phyloP scores from a whole-genome alignment of 2,888 invertebrate species.

The Argyresthia goedartella region DNA sequence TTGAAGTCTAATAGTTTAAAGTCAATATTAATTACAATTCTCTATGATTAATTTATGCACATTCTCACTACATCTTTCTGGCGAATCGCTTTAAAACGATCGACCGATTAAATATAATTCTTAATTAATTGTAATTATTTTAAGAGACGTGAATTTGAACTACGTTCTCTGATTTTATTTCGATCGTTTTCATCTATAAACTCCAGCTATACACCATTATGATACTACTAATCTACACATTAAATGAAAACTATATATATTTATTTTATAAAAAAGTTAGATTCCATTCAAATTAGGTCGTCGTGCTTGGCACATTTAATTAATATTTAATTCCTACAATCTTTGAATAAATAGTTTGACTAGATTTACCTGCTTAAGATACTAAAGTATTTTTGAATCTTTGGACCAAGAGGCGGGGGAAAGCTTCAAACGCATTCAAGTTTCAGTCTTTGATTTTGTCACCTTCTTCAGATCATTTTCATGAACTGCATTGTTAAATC shows the following conservation, averaged over 20 bases:
- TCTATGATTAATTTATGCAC: too few relatives aligned
- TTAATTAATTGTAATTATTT: background rate
- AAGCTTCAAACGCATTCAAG: conserved; percentile 13
- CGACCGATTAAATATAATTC: conserved; percentile 9
- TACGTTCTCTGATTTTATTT: too few relatives aligned
- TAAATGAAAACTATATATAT: too few relatives aligned
- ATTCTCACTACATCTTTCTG: conserved; percentile 49
- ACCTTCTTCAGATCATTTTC: conserved; percentile 23
- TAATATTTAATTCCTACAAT: conserved; percentile 15
- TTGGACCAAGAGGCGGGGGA: conserved; percentile 1
- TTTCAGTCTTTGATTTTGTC: conserved; percentile 31
- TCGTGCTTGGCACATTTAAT: conserved; percentile 39
- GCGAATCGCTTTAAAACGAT: conserved; percentile 26
- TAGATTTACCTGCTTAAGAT: conserved; percentile 5
- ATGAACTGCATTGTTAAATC: conserved; percentile 45
- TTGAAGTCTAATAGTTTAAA: too few relatives aligned
- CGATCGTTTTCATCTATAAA: too few relatives aligned
- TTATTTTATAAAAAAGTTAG: too few relatives aligned
- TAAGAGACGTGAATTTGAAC: too few relatives aligned
- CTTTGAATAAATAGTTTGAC: conserved; percentile 9
- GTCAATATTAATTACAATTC: too few relatives aligned
- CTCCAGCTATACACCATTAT: too few relatives aligned
- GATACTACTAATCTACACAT: too few relatives aligned
- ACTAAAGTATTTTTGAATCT: background rate
- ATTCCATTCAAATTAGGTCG: background rate